A percentile compares a stretch with the other conserved stretches of the same genome.
phyloP scores from a whole-genome alignment of 2,888 invertebrate species.

The Parthenolecanium corni region DNA sequence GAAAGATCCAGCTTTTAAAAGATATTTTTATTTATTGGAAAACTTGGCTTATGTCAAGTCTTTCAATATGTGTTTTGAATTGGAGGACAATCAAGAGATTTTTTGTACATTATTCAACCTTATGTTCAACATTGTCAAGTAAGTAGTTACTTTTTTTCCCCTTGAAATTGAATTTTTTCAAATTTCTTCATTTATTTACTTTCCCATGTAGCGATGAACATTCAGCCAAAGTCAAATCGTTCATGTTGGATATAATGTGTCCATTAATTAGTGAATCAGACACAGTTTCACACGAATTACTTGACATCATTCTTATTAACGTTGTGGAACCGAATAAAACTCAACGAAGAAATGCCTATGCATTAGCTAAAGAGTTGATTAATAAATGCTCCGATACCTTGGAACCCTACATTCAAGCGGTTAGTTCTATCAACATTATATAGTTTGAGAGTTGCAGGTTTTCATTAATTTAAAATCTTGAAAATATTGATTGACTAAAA shows the following conservation, averaged over 20 bases:
- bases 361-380: slow-evolving; percentile 81
- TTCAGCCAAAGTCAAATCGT: slow-evolving; percentile 88
- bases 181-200: not conserved
- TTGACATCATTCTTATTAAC: slow-evolving; percentile 87
- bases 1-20: slow-evolving; percentile 92
- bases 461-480: not conserved
- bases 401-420: slow-evolving; percentile 87
- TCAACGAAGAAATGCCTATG: slow-evolving; percentile 77
- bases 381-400: slow-evolving; percentile 82
- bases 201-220: slow-evolving; percentile 67
- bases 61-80: slow-evolving; percentile 96
- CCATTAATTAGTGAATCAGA: slow-evolving; percentile 93
- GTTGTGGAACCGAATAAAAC: slow-evolving; percentile 88
- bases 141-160: slow-evolving; percentile 40
- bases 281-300: slow-evolving; percentile 81
- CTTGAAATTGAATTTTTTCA: not conserved
- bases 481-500: not conserved
- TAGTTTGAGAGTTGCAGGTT: not conserved
- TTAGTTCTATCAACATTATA: slow-evolving; percentile 42
- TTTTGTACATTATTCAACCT: slow-evolving; percentile 85
- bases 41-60: slow-evolving; percentile 96
- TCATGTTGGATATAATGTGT: slow-evolving; percentile 90
- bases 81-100: slow-evolving; percentile 94
- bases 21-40: slow-evolving; percentile 93
- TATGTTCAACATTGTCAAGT: slow-evolving; percentile 95